Evolutionary conservation across 35 echinoderm and acorn worm genomes (phyloP), one percentile per base, ranked within the genome.

Genomic region (Strongylocentrotus purpuratus): DNA sequence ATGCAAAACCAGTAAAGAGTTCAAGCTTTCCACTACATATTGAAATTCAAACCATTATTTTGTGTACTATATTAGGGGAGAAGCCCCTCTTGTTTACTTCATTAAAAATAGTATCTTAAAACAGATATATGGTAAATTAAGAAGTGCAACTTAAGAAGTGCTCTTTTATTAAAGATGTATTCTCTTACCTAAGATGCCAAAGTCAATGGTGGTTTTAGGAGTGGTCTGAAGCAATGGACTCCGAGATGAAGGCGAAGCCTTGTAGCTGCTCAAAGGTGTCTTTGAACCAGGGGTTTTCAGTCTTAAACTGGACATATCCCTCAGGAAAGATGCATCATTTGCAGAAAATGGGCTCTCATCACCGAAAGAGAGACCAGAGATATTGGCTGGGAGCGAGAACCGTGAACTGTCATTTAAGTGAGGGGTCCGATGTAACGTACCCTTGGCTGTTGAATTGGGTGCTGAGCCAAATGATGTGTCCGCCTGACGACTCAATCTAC

Each of bases 151-250:
- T 41, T 41, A 41, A 3, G 35, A 41, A 41, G 35, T 41, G 35
- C 35, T 41, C 0, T 41, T 41, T 3, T 41, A 41, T 41, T 41
- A 14, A 59, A 59, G 52, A 59, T 59, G 0, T 41, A 59, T 59
- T 9, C 17, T 95, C 46, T 93, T 58, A 93, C 91, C 91, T 50
- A 93, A 31, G 13, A 93, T 9, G 31, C 48, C 48, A 93, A 93
- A 93, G 91, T 93, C 91, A 4, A 93, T 20, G 2, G 91, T 46
- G 1, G 91, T 48, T 28, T 93, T 93, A 93, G 91, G 91, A 47
- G 91, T 48, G 91, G n/a, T 52, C 91, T 50, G 48, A 47, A 93
- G 33, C 2, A 46, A 33, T 89, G 32, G 87, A 41, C 33, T 41
- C 87, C 32, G 32, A 46, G 87, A n/a, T 5, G 45, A 46, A 25